Evolutionary conservation across 1,140 invertebrate genomes (phyloP).

Genomic region (Habropoda laboriosa): DNA sequence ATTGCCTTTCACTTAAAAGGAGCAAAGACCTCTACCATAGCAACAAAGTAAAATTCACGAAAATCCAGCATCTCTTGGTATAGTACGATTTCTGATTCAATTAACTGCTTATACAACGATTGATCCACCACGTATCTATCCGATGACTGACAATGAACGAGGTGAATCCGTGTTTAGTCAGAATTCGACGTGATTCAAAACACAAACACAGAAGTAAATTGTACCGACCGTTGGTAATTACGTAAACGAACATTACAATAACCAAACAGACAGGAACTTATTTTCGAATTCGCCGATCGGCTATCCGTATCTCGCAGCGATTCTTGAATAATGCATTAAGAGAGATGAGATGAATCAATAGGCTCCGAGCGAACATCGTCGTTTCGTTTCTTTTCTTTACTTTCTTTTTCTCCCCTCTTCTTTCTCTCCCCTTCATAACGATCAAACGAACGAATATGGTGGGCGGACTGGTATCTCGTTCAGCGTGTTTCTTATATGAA

Average conservation of each 20-base stretch:
- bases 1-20: too few relatives aligned
- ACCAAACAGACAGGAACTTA: not conserved
- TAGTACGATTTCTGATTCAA: too few relatives aligned
- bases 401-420: not conserved
- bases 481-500: constrained; percentile 46
- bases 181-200: not conserved
- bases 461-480: constrained; percentile 54
- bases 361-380: constrained; percentile 15
- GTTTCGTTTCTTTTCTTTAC: not conserved
- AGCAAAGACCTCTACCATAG: too few relatives aligned
- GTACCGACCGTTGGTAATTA: constrained; percentile 9
- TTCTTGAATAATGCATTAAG: constrained; percentile 58
- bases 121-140: not conserved
- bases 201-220: not conserved
- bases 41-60: too few relatives aligned
- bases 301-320: constrained; percentile 49
- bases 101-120: too few relatives aligned
- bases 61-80: too few relatives aligned
- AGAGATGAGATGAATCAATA: constrained; percentile 59
- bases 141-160: not conserved
- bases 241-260: constrained; percentile 23
- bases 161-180: too few relatives aligned
- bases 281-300: constrained; percentile 31
- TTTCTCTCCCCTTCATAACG: not conserved
- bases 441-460: constrained; percentile 42